Conservation (phyloP, 2,888 invertebrate genomes). For the Sympetrum striolatum region DNA sequence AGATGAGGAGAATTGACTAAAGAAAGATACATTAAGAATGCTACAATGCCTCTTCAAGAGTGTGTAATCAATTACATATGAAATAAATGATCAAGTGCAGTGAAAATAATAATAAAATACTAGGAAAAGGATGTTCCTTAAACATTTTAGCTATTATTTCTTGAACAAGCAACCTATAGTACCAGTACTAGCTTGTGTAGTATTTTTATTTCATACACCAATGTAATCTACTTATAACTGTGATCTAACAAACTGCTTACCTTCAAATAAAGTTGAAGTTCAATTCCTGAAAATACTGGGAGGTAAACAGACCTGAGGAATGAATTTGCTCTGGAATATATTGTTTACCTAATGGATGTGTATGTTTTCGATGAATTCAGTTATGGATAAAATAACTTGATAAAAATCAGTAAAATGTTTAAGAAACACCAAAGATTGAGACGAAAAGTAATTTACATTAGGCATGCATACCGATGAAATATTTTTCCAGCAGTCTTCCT, state of each 20-base stretch:
- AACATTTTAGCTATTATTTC: background rate
- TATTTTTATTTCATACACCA: no score
- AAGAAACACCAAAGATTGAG: constrained; percentile 23
- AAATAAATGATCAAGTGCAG: background rate
- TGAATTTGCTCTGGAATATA: background rate
- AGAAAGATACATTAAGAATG: background rate
- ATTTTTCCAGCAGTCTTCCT: constrained; percentile 12
- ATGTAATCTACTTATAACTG: no score
- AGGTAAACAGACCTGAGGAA: background rate
- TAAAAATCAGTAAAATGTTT: background rate
- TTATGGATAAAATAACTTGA: background rate
- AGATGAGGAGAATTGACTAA: background rate
- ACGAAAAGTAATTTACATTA: constrained; percentile 20
- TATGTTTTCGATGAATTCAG: background rate
- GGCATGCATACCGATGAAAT: constrained; percentile 32
- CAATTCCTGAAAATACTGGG: background rate
- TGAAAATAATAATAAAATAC: constrained; percentile 18
- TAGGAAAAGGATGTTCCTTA: constrained; percentile 4
- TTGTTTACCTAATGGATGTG: background rate
- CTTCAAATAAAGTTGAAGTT: background rate
- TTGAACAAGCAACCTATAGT: background rate
- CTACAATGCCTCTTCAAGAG: constrained; percentile 26
- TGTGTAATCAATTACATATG: background rate
- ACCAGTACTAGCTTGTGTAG: no score
- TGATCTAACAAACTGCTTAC: background rate